Evolutionary conservation across 1,140 invertebrate genomes (phyloP).

Genomic region (Pteromalus puparum): DNA sequence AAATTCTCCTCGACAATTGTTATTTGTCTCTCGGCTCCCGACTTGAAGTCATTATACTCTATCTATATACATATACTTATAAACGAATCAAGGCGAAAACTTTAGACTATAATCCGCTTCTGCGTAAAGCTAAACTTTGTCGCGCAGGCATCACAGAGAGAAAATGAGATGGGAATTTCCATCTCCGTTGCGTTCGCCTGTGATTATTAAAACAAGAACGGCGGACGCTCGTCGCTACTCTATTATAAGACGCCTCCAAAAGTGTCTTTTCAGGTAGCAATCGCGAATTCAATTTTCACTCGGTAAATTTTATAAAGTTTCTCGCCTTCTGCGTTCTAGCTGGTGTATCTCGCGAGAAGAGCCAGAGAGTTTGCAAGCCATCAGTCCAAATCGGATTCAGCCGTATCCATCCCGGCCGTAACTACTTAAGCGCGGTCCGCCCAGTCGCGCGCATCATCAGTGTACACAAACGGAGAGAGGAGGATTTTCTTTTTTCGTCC

Average conservation of each 20-base stretch:
- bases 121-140: not conserved
- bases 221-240: too few species aligned
- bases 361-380: not conserved
- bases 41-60: not conserved
- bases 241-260: not conserved
- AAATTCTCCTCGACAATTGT: not conserved
- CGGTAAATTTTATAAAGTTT: not conserved
- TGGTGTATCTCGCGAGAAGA: too few species aligned
- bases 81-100: not conserved
- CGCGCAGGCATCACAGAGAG: too few species aligned
- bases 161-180: too few species aligned
- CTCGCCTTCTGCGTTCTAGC: not conserved
- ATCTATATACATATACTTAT: too few species aligned
- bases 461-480: not conserved
- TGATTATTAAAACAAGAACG: slow-evolving; percentile 9
- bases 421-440: not conserved
- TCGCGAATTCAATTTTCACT: not conserved
- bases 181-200: not conserved
- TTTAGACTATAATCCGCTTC: not conserved
- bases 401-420: not conserved
- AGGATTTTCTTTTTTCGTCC: not conserved
- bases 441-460: not conserved
- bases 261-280: not conserved
- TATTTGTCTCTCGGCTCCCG: not conserved
- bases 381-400: not conserved